phyloP scores from a whole-genome alignment of 2,797 vertebrate species.

The Coreius guichenoti region DNA sequence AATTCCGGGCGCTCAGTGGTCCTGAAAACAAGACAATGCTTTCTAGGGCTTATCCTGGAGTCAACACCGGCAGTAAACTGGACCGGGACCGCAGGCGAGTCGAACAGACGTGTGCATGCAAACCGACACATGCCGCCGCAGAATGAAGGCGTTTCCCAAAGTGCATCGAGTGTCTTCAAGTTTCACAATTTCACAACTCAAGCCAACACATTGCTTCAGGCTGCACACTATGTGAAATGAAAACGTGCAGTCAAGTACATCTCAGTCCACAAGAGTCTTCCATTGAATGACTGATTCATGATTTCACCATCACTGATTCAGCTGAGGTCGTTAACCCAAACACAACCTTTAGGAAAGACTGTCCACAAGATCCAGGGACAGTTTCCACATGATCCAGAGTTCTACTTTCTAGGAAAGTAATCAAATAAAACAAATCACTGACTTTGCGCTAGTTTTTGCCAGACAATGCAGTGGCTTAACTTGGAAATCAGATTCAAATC shows the following conservation, averaged over 20 bases:
- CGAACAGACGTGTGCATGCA: neutral
- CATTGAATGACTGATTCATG: neutral
- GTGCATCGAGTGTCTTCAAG: neutral
- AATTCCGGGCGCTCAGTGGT: slow-evolving; percentile 47
- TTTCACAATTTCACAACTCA: slow-evolving; percentile 2
- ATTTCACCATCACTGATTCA: neutral
- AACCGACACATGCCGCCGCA: neutral
- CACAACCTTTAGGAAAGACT: neutral
- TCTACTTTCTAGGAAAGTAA: neutral
- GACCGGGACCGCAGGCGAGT: neutral
- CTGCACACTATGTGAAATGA: neutral
- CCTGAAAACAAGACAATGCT: slow-evolving; percentile 66
- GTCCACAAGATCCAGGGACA: neutral
- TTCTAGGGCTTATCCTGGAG: slow-evolving; percentile 67
- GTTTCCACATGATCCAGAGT: neutral
- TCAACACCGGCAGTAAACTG: slow-evolving; percentile 59
- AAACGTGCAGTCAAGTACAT: neutral
- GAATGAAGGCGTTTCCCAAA: neutral
- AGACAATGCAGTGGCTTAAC: neutral
- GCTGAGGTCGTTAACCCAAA: neutral
- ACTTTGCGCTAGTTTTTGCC: neutral
- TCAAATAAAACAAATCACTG: neutral
- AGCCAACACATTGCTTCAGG: neutral
- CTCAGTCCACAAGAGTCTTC: neutral
- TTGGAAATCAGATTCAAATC: neutral